phyloP scores from a whole-genome alignment of 2,888 invertebrate genomes.

The Nowickia ferox region DNA sequence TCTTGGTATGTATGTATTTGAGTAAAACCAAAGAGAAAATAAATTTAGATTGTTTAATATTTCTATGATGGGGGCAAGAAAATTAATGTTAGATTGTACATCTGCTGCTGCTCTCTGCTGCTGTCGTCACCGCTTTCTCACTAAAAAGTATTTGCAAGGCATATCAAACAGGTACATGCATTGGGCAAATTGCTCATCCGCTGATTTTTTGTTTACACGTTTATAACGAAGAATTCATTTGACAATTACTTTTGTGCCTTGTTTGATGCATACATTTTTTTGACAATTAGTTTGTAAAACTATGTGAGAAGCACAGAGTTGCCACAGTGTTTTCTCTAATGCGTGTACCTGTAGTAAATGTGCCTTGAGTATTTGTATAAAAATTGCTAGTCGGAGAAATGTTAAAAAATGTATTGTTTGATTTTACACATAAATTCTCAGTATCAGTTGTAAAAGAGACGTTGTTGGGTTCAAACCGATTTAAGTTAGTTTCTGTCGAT shows the following conservation, averaged over 20 bases:
- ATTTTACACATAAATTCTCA: conserved; percentile 65
- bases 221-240: too few relatives aligned
- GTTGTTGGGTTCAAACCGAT: conserved; percentile 70
- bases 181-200: too few relatives aligned
- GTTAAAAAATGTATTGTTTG: conserved; percentile 59
- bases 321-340: too few relatives aligned
- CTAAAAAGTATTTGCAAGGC: too few relatives aligned
- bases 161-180: too few relatives aligned
- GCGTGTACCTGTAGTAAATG: too few relatives aligned
- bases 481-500: conserved; percentile 60
- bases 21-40: conserved; percentile 22
- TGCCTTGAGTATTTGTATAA: too few relatives aligned
- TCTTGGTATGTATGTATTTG: background rate
- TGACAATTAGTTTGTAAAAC: too few relatives aligned
- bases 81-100: conserved; percentile 16
- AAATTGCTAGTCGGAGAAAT: conserved; percentile 35
- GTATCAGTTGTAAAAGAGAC: conserved; percentile 72
- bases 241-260: too few relatives aligned
- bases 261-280: too few relatives aligned
- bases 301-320: too few relatives aligned
- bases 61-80: conserved; percentile 27
- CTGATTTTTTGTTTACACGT: too few relatives aligned
- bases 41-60: background rate
- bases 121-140: conserved; percentile 1
- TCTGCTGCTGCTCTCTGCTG: conserved; percentile 23